Percentiles rank a stretch among this genome's conserved stretches.
Conservation (phyloP, 2,113 vertebrate genomes). For the Mormoops blainvillei region DNA sequence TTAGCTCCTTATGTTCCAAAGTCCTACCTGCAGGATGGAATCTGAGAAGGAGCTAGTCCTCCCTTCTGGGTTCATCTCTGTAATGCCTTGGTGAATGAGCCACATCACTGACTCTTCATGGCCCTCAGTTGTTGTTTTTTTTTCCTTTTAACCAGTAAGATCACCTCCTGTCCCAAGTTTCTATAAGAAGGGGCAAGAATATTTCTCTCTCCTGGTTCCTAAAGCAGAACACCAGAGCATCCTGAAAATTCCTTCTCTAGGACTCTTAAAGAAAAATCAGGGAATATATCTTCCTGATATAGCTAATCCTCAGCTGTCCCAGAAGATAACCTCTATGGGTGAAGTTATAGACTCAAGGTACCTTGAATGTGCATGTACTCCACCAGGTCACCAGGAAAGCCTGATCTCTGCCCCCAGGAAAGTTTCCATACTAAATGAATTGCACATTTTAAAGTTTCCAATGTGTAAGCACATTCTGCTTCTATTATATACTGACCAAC, state of each 20-base stretch:
- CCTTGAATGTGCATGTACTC: neutral
- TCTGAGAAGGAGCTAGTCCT: neutral
- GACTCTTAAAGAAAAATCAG: neutral
- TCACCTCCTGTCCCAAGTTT: neutral
- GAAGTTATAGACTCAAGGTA: neutral
- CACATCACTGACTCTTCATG: neutral
- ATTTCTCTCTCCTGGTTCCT: neutral
- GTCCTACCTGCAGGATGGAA: neutral
- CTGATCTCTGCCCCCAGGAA: neutral
- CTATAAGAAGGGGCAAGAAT: neutral
- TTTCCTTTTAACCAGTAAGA: neutral
- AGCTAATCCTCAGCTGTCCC: neutral
- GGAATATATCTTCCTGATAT: neutral
- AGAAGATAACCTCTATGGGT: neutral
- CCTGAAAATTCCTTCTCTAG: neutral
- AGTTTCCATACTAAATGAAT: constrained; percentile 47
- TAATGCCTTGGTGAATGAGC: neutral
- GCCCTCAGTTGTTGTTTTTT: neutral
- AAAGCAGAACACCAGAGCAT: neutral
- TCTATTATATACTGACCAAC: constrained; percentile 56
- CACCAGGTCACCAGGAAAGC: neutral
- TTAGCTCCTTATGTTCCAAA: neutral
- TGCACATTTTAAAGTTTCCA: constrained; percentile 55
- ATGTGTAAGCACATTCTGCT: constrained; percentile 44
- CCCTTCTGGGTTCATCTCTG: neutral